Evolutionary conservation across 1,140 invertebrate species (phyloP), one percentile per base, ranked within the genome.

Genomic region (Caenorhabditis remanei): DNA sequence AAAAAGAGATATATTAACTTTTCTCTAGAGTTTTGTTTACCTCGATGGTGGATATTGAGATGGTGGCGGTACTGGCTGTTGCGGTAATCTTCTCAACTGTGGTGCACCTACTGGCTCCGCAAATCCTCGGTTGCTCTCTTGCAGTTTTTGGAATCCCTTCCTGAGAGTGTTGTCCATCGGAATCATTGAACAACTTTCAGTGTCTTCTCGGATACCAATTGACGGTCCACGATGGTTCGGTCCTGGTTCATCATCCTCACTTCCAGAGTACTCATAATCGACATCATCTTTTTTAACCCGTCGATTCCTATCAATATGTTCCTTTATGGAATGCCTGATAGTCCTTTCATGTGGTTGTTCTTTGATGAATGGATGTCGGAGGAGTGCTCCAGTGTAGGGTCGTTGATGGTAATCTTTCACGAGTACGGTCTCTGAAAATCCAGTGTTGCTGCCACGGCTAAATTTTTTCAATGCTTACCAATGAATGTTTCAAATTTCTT

Each of bases 401-500:
- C 98, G 94, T 93, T 98, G 96, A 93, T 97, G 97, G 93, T 99
- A 99, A 94, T 99, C 97, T 94, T 99, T 99, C 32, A 98, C 96
- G 93, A 97, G 94, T 89, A 96, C 96, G 24, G 95, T 96, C 92
- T 96, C 96, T 87, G 86, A 50, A 87, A 90, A 96, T 96, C 93
- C 96, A 96, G 16, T 58, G 6, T 41, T 58, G 63, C 16, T 32
- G 14, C 41, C 19, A 6, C 41, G 1, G 11, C 1, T 82, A 46
- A 5, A 9, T 21, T 41, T 90, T 92, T 96, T 61, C 21, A 32
- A 32, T 32, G 32, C 32, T 32, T 32, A 92, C 96, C 96, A 90
- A 97, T 96, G 93, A 96, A 97, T 90, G 93, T 93, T 61, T 91
- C 93, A 90, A 94, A 94, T 90, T 94, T 94, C 84, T 93, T 93